These are phyloP conservation scores for Serinus canaria DNA, from an alignment of 2,113 vertebrate genomes.

Conservation along the genomic window DNA sequence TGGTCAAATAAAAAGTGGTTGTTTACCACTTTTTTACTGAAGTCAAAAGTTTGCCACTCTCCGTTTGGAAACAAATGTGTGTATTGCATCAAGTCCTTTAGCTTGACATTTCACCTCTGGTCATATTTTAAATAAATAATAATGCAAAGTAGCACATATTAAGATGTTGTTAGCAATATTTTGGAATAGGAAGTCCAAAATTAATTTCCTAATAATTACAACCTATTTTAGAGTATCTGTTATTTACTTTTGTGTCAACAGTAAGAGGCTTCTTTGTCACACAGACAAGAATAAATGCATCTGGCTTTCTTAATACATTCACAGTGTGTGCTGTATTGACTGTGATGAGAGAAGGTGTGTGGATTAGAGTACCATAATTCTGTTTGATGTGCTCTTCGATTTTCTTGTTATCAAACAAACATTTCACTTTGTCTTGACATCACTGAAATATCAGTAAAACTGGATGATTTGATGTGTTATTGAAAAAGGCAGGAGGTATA, in stretches of 20 bases:
- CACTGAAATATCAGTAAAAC: background rate
- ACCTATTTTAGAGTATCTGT: background rate
- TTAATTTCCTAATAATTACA: background rate
- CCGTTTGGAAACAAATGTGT: background rate
- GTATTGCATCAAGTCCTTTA: background rate
- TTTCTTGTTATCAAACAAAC: background rate
- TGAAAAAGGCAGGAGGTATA: background rate
- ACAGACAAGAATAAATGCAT: background rate
- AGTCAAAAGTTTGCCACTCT: background rate
- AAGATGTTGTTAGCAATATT: background rate
- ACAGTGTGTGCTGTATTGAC: background rate
- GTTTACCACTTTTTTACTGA: background rate
- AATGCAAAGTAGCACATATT: background rate
- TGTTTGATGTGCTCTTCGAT: background rate
- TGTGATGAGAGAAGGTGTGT: background rate
- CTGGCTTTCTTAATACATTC: background rate
- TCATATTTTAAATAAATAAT: background rate
- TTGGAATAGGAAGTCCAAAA: background rate
- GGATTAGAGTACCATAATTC: background rate
- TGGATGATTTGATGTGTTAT: background rate
- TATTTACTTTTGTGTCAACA: background rate
- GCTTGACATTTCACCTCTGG: background rate
- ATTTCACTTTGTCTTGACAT: background rate
- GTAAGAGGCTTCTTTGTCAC: background rate
- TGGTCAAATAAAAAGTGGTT: background rate